Evolutionary conservation across 2,888 invertebrate genomes (phyloP).

Genomic region (Prosapia bicincta): DNA sequence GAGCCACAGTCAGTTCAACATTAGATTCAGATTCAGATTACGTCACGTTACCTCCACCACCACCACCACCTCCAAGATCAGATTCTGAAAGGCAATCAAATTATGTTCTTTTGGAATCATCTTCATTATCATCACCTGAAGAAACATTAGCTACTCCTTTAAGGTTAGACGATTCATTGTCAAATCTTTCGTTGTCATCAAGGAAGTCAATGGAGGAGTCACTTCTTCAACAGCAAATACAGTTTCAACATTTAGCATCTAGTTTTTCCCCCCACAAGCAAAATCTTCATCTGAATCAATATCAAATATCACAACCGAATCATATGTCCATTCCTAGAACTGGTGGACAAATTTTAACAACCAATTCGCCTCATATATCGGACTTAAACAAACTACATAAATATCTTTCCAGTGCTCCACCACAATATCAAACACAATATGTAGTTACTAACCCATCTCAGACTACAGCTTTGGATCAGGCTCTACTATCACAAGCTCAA

Average conservation of each 20-base stretch:
- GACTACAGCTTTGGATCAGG: background rate
- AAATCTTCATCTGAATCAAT: background rate
- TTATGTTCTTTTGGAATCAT: constrained; percentile 16
- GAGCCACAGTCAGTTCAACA: constrained; percentile 78
- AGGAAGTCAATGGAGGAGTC: constrained; percentile 31
- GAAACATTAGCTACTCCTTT: constrained; percentile 14
- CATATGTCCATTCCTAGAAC: background rate
- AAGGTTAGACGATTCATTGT: constrained; percentile 23
- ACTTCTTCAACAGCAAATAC: constrained; percentile 33
- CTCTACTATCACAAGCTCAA: background rate
- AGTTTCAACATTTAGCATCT: constrained; percentile 33
- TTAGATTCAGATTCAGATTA: constrained; percentile 89
- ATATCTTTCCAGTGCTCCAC: background rate
- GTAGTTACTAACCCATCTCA: background rate
- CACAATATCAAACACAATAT: background rate
- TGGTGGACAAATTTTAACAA: background rate
- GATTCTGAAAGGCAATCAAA: constrained; percentile 22
- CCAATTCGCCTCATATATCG: background rate
- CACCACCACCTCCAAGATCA: constrained; percentile 34
- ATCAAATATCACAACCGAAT: background rate
- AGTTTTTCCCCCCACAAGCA: constrained; percentile 30
- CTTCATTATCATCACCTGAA: constrained; percentile 18
- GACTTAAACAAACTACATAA: background rate
- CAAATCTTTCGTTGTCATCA: constrained; percentile 16
- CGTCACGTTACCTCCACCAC: constrained; percentile 60